Evolutionary conservation across 2,113 vertebrate species (phyloP), one percentile per base, ranked within the genome.

Genomic region (Onychorhynchus coronatus): DNA sequence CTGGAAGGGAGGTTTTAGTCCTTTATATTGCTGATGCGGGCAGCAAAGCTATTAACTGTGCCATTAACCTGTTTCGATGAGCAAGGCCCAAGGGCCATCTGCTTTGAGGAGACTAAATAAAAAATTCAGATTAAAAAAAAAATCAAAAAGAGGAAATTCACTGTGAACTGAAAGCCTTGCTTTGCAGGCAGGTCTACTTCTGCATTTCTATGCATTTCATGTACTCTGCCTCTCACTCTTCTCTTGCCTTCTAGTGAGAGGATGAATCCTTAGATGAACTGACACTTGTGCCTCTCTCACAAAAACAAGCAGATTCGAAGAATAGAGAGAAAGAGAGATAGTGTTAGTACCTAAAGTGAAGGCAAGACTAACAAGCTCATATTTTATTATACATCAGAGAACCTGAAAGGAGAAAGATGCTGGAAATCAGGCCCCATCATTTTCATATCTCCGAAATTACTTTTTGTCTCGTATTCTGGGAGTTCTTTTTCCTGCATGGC

Each of bases 221-320:
- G 67, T 94, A 31, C 58, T 91, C 44, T 82, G 75, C 53, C 21
- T 78, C 87, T 89, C 62, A 70, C 39, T 37, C 31, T 74, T 74
- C 63, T 80, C 59, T 78, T 80, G 67, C 50, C 52, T 89, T 88
- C 63, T 68, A 74, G 65, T 78, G 85, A 67, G 75, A 59, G 63
- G 92, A 86, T 59, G 91, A 93, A 91, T 88, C 92, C 92, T 95
- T 86, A 91, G 61, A 70, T 93, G 79, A 94, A 94, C 90, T n/a
- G 61, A 47, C 16, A 42, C 37, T 80, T 88, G 58, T 94, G 55
- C 37, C 42, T 83, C 79, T 83, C 22, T 85, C 90, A 58, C 59
- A 70, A 59, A 76, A 94, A 50, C 41, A 73, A 74, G 35, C 61
- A 84, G 49, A 56, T 62, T 56, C 4, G 2, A 86, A 49, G 46